Conservation (phyloP, 2,113 vertebrate species). For the Hippocampus zosterae region DNA sequence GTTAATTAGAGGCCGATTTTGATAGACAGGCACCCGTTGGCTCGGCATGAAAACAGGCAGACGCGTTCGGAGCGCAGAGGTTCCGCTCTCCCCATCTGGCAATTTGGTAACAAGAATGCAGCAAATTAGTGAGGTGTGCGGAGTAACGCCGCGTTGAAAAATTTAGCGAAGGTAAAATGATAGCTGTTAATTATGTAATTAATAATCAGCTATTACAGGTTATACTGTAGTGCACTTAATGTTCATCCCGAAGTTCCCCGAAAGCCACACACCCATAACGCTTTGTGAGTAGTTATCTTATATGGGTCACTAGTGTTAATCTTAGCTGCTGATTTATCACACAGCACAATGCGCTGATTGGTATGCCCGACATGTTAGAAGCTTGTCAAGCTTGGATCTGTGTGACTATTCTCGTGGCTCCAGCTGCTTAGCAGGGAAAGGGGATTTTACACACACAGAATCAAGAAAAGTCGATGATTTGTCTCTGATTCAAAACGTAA, state of each 20-base stretch:
- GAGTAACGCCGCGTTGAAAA: not conserved
- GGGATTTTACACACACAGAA: not conserved
- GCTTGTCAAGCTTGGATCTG: not conserved
- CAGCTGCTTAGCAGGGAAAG: not conserved
- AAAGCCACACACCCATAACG: too few species aligned
- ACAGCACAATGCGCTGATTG: not conserved
- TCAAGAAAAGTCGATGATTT: constrained; percentile 64
- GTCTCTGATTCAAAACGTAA: constrained; percentile 50
- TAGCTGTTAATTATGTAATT: too few species aligned
- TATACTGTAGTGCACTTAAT: too few species aligned
- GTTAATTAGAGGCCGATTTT: too few species aligned
- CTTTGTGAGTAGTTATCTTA: not conserved
- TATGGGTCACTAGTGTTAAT: not conserved
- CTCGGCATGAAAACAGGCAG: too few species aligned
- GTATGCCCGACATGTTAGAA: not conserved
- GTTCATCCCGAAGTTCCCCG: too few species aligned
- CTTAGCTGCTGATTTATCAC: not conserved
- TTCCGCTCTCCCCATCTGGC: too few species aligned
- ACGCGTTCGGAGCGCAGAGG: too few species aligned
- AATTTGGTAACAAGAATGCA: too few species aligned
- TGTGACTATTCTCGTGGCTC: not conserved
- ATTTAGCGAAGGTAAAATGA: not conserved
- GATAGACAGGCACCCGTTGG: too few species aligned
- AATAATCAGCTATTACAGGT: too few species aligned
- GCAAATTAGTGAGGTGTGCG: too few species aligned